A percentile compares a stretch with the other conserved stretches of the same genome.
phyloP scores from a whole-genome alignment of 2,888 invertebrate species.

The Caenorhabditis drosophilae region DNA sequence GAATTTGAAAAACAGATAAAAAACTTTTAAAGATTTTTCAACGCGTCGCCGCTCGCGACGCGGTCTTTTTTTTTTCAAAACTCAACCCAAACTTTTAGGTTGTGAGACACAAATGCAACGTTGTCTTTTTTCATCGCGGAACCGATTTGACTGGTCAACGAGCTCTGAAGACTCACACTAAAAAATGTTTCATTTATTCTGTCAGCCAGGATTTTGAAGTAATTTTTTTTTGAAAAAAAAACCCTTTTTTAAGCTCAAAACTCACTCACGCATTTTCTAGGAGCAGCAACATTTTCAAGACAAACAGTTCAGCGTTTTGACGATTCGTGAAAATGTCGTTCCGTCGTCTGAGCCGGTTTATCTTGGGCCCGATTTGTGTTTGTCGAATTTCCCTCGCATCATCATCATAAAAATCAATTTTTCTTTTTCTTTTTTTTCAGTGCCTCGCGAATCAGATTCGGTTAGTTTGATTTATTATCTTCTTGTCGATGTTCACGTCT shows the following conservation, averaged over 20 bases:
- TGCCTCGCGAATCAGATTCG: conserved; percentile 22
- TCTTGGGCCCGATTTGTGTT: conserved; percentile 33
- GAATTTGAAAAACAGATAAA: background rate
- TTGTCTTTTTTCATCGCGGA: conserved; percentile 20
- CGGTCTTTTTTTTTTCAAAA: background rate
- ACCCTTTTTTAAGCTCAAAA: background rate
- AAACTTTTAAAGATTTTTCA: no score
- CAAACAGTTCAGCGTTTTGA: conserved; percentile 28
- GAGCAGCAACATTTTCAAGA: conserved; percentile 21
- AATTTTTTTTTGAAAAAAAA: background rate
- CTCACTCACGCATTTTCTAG: no score
- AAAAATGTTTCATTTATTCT: conserved; percentile 34
- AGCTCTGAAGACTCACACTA: conserved; percentile 19
- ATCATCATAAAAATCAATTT: conserved; percentile 1
- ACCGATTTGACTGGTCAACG: conserved; percentile 19
- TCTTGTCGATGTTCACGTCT: conserved; percentile 28
- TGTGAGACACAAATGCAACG: conserved; percentile 24
- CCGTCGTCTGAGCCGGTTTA: conserved; percentile 16
- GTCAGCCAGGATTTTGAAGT: conserved; percentile 21
- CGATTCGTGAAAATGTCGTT: conserved; percentile 18
- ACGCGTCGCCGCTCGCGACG: no score
- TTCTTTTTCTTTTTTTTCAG: no score
- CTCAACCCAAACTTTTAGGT: conserved; percentile 4
- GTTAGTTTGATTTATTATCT: conserved; percentile 29
- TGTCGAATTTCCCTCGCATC: no score